Evolutionary conservation across 2,113 vertebrate genomes (phyloP).

Genomic region (Halcyon senegalensis): DNA sequence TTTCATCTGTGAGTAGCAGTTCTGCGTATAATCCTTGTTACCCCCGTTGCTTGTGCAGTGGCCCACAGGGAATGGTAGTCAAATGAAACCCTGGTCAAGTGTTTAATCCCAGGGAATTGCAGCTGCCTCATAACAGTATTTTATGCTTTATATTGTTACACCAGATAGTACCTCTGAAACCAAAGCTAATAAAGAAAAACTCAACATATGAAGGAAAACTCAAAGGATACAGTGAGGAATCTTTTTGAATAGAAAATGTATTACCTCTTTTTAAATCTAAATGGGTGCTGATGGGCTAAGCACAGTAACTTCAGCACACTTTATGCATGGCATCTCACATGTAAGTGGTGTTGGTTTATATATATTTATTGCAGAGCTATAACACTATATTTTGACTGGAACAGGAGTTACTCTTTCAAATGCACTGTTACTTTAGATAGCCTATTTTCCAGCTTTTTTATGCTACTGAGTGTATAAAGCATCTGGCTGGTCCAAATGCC

Average conservation of each 20-base stretch:
- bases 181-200: background rate
- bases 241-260: background rate
- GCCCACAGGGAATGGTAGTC: background rate
- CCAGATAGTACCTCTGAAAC: background rate
- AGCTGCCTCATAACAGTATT: background rate
- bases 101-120: background rate
- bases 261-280: background rate
- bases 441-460: background rate
- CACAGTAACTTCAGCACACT: background rate
- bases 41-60: background rate
- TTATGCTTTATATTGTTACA: background rate
- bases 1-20: background rate
- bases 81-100: background rate
- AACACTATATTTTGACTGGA: background rate
- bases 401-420: background rate
- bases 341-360: background rate
- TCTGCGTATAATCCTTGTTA: background rate
- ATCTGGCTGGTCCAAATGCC: background rate
- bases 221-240: background rate
- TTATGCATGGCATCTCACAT: background rate
- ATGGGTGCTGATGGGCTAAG: background rate
- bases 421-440: background rate
- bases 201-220: background rate
- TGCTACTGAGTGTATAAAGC: background rate
- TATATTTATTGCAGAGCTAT: background rate